Percentiles rank a stretch among this genome's conserved stretches.
Evolutionary conservation across 2,113 vertebrate species (phyloP).

Genomic region (Pachycephala philippinensis): DNA sequence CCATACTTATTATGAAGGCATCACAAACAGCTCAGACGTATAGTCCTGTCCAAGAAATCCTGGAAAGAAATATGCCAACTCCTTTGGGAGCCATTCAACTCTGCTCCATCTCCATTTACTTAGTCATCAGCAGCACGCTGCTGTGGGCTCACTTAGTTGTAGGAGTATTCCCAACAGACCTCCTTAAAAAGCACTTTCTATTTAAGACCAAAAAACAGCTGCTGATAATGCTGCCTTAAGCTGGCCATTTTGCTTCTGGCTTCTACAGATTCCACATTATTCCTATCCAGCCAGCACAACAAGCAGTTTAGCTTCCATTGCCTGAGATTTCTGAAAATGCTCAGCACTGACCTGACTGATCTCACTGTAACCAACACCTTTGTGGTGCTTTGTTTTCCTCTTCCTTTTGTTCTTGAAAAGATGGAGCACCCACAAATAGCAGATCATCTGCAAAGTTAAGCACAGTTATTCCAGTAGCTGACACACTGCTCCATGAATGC

Average conservation of each 20-base stretch:
- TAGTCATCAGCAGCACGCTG: conserved; percentile 8
- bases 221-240: conserved; percentile 45
- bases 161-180: conserved; percentile 27
- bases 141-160: not conserved
- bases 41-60: conserved; percentile 35
- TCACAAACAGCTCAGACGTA: conserved; percentile 5
- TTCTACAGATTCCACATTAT: conserved; percentile 26
- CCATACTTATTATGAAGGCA: not conserved
- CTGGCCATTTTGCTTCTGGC: conserved; percentile 32
- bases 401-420: not conserved
- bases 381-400: not conserved
- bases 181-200: conserved; percentile 56
- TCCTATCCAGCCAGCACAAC: not conserved
- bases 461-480: not conserved
- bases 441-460: not conserved
- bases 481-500: not conserved
- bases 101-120: conserved; percentile 38
- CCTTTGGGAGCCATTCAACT: conserved; percentile 34
- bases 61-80: conserved; percentile 42
- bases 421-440: not conserved
- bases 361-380: not conserved
- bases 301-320: not conserved
- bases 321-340: not conserved
- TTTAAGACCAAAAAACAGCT: conserved; percentile 42
- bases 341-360: not conserved